Conservation (phyloP, 2,888 invertebrate species). For the Drosophila kambysellisi region DNA sequence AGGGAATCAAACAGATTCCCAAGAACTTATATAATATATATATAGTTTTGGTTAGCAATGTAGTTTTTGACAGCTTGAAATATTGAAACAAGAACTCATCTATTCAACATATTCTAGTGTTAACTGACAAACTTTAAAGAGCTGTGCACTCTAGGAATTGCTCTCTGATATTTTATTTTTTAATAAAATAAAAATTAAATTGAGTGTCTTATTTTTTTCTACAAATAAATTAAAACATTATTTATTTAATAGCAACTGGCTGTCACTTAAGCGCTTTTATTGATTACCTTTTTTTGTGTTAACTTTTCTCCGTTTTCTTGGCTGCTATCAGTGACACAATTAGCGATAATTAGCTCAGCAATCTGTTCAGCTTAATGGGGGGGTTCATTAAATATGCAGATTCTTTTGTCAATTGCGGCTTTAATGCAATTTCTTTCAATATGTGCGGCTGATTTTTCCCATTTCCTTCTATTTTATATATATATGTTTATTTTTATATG, state of each 20-base stretch:
- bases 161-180: background rate
- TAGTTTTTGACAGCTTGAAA: background rate
- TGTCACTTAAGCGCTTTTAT: background rate
- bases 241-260: slow-evolving; percentile 1
- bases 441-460: background rate
- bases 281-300: background rate
- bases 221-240: background rate
- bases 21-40: background rate
- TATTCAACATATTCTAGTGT: background rate
- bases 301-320: background rate
- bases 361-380: slow-evolving; percentile 6
- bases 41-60: background rate
- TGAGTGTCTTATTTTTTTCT: background rate
- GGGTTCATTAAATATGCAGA: slow-evolving; percentile 17
- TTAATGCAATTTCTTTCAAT: background rate
- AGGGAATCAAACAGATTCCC: background rate
- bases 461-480: background rate
- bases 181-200: background rate
- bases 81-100: background rate
- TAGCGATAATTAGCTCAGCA: slow-evolving; percentile 21
- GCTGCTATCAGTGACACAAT: background rate
- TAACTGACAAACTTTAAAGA: background rate
- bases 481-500: background rate
- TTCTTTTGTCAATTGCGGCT: slow-evolving; percentile 2
- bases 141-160: background rate